Base-by-base conservation (phyloP, 2,797 vertebrate species). In the Perodicticus potto region DNA sequence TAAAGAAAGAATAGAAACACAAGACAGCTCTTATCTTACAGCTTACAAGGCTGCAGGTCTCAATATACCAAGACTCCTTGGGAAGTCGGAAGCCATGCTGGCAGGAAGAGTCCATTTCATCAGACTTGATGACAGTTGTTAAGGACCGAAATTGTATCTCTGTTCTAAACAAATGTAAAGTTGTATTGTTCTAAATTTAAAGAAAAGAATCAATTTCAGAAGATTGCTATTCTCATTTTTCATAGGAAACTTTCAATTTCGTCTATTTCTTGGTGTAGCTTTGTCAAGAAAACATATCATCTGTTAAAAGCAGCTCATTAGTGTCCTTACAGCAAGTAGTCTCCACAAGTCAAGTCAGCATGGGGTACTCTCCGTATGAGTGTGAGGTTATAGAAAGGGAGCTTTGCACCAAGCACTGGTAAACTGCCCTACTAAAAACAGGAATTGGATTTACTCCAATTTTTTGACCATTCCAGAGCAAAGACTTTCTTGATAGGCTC, bases 1-100 rank as follows among this genome's bases (percentile, higher is more conserved):
- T 95, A 55, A 90, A 93, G 27, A 87, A 77, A 93, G 43, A 96
- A 97, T 95, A 89, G 82, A 94, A 95, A 95, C 59, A 74, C 45
- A 81, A 91, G 73, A 93, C 88, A 87, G 85, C 40, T 73, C 67
- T 95, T 95, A 90, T 93, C 96, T 95, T 93, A 34, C 34, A 80
- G 43, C 49, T 85, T 89, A 69, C 45, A 95, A 94, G 32, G 32
- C 93, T 86, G 11, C 59, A 92, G 34, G 73, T 95, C 95, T 96
- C 84, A 69, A 67, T 61, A 89, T 53, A 94, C 69, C 74, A 70
- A 78, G 86, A 93, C n/a, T 61, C 17, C 57, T 16, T 49, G 61
- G 45, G 82, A 70, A 77, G 53, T 63, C 16, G 11, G 22, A 91
- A 61, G 43, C 37, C 86, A 93, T 20, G 57, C 32, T 3, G 34